These are phyloP conservation scores for Megalonaias nervosa DNA, from an alignment of 1,140 invertebrate species.

Conservation along the genomic window DNA sequence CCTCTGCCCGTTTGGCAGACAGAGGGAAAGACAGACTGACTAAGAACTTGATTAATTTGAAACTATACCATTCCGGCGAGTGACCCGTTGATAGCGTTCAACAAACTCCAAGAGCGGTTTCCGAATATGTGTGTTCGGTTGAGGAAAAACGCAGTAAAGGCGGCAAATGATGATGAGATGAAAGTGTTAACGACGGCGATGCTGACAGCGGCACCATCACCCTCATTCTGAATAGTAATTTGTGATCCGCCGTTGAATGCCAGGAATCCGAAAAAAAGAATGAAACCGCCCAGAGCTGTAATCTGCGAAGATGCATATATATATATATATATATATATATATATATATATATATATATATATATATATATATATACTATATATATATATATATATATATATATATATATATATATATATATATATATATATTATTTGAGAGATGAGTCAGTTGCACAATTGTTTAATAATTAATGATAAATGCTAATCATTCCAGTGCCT, in stretches of 20 bases:
- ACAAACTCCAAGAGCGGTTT: slow-evolving; percentile 72
- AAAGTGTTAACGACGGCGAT: slow-evolving; percentile 75
- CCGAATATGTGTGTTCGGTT: slow-evolving; percentile 46
- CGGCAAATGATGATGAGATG: slow-evolving; percentile 72
- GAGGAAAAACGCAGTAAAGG: slow-evolving; percentile 66
- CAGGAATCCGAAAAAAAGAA: slow-evolving; percentile 77
- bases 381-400: too few relatives aligned
- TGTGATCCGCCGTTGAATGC: slow-evolving; percentile 77
- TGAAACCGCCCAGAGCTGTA: slow-evolving; percentile 75
- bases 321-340: too few relatives aligned
- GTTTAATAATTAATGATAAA: too few relatives aligned
- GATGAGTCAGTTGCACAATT: too few relatives aligned
- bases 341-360: too few relatives aligned
- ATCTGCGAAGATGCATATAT: slow-evolving; percentile 65
- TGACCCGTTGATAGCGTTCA: slow-evolving; percentile 74
- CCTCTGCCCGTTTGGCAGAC: too few relatives aligned
- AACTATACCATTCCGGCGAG: slow-evolving; percentile 76
- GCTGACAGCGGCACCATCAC: slow-evolving; percentile 72
- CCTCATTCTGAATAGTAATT: slow-evolving; percentile 71
- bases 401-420: too few relatives aligned
- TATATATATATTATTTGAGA: too few relatives aligned
- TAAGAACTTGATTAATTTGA: too few relatives aligned
- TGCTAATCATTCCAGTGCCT: too few relatives aligned
- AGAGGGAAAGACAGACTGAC: too few relatives aligned
- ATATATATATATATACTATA: too few relatives aligned